phyloP scores from a whole-genome alignment of 2,888 invertebrate species.

The Tetragonisca angustula region DNA sequence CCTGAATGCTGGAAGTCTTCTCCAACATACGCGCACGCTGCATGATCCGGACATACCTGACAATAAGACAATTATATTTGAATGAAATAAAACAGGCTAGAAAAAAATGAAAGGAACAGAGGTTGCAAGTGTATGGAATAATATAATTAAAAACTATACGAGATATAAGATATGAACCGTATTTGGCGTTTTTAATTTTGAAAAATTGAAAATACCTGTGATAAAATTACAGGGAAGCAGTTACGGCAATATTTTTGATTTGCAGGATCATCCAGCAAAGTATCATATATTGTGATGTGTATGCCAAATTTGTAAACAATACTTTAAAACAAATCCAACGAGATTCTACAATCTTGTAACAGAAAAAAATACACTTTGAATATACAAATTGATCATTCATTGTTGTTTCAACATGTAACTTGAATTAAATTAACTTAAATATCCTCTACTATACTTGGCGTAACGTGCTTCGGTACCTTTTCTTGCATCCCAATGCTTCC shows the following conservation, averaged over 20 bases:
- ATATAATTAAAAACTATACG: background rate
- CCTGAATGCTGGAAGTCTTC: conserved; percentile 91
- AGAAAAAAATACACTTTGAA: background rate
- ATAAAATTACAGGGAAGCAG: background rate
- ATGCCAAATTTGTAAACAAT: background rate
- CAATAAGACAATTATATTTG: background rate
- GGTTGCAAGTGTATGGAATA: background rate
- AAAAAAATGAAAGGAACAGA: background rate
- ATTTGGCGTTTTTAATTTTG: no score
- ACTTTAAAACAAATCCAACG: background rate
- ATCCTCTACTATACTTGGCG: background rate
- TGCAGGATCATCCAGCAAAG: background rate
- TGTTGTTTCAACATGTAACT: background rate
- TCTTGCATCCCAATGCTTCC: no score
- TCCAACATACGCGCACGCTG: conserved; percentile 95
- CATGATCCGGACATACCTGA: conserved; percentile 93
- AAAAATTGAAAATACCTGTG: no score
- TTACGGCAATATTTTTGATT: background rate
- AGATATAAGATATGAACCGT: no score
- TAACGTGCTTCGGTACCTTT: background rate
- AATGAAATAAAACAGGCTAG: background rate
- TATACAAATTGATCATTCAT: background rate
- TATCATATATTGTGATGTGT: background rate
- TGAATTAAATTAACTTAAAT: background rate
- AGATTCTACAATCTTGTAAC: background rate